These are phyloP conservation scores for Macrobrachium nipponense DNA, from an alignment of 1,140 invertebrate species.

Conservation along the genomic window DNA sequence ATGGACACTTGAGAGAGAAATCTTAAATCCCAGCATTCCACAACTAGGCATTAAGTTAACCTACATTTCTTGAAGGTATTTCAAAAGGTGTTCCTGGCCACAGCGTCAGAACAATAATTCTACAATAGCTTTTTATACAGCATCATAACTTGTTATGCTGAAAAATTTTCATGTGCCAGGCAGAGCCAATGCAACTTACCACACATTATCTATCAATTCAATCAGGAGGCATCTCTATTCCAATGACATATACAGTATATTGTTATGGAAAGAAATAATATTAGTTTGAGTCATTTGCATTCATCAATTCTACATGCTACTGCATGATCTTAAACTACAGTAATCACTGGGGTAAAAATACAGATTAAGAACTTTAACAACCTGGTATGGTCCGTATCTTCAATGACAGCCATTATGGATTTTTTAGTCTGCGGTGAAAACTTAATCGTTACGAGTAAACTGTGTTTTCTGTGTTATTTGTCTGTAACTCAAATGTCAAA, in stretches of 20 bases:
- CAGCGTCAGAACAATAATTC: constrained; percentile 15
- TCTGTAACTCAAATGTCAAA: neutral
- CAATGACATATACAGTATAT: neutral
- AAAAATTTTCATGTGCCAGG: constrained; percentile 25
- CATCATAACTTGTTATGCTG: neutral
- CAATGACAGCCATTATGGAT: too few species aligned
- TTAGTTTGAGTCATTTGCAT: neutral
- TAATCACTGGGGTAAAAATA: neutral
- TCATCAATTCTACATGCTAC: constrained; percentile 1
- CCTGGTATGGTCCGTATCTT: too few species aligned
- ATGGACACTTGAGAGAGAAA: too few species aligned
- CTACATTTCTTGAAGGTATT: too few species aligned
- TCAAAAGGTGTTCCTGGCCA: too few species aligned
- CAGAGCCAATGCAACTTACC: constrained; percentile 31
- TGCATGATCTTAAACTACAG: neutral
- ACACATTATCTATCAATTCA: constrained; percentile 11
- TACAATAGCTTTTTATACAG: constrained; percentile 4
- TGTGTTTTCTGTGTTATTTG: too few species aligned
- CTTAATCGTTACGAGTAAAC: too few species aligned
- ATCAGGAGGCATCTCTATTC: neutral
- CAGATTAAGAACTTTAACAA: too few species aligned
- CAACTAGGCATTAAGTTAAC: too few species aligned
- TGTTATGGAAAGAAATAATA: constrained; percentile 14
- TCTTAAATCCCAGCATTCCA: too few species aligned
- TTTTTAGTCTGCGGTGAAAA: too few species aligned